Base-by-base conservation (phyloP, 2,797 vertebrate species). In the Benthosema pterotum region DNA sequence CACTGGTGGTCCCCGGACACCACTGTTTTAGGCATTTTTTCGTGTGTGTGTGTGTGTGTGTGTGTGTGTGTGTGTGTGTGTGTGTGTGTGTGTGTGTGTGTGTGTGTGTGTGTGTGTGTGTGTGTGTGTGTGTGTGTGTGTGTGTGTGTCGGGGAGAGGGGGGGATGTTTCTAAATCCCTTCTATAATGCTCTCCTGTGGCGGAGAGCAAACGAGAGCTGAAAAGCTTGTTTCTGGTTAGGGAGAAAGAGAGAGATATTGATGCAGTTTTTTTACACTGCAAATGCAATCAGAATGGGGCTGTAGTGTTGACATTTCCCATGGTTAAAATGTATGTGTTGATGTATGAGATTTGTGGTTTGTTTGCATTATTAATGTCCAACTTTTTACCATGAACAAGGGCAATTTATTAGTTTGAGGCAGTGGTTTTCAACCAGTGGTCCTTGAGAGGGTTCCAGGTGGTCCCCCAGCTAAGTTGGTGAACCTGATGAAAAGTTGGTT, bases 141-240 rank as follows among this genome's bases (percentile, higher is more conserved):
- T 16, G n/a, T 43, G 7, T 9, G 25, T 56, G 53, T 16, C 6
- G 17, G 52, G 52, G 15, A 16, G 51, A 5, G 43, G 19, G 2
- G 48, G 48, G 48, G 48, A 11, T 16, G n/a, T 2, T 18, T 50
- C 48, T 50, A 50, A 50, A 50, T 50, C 48, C 15, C 15, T 15
- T 48, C n/a, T n/a, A 48, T 49, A 49, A 69, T 69, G 58, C 69
- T 71, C 22, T 58, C 19, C 64, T 38, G 32, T 38, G 4, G 6
- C 8, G 1, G 11, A 3, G 4, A 25, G 16, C 57, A 63, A 59
- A 38, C 16, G 16, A 58, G 15, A 4, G 50, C 14, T 46, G 28
- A 28, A n/a, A 50, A 72, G 74, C 58, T 72, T 72, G 16, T 51
- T n/a, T 42, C 57, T 65, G 7, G 2, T 38, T 8, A 11, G 32